phyloP scores from a whole-genome alignment of 2,797 vertebrate species.

The Malurus leucopterus region DNA sequence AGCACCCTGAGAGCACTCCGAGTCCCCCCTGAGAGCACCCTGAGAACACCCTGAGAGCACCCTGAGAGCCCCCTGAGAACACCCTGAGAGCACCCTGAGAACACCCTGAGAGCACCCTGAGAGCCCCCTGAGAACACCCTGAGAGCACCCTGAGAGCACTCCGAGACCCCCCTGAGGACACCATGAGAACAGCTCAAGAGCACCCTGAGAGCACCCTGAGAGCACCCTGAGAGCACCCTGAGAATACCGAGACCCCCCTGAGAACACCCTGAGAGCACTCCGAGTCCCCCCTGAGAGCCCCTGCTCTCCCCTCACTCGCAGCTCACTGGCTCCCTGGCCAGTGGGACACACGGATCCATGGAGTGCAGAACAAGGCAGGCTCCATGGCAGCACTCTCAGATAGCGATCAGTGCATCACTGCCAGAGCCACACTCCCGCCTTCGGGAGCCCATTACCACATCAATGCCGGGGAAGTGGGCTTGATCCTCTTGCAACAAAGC shows the following conservation, averaged over 20 bases:
- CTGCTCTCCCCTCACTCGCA: too few relatives aligned
- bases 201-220: too few relatives aligned
- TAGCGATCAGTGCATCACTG: not conserved
- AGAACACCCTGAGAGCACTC: not conserved
- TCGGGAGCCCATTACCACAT: slow-evolving; percentile 12
- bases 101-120: not conserved
- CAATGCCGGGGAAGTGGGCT: not conserved
- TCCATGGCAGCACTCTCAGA: slow-evolving; percentile 4
- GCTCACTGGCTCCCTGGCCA: not conserved
- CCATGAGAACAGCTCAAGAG: too few relatives aligned
- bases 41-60: not conserved
- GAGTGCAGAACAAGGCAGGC: not conserved
- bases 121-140: not conserved
- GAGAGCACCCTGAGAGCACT: not conserved
- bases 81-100: too few relatives aligned
- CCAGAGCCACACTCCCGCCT: not conserved
- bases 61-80: too few relatives aligned
- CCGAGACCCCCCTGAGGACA: not conserved
- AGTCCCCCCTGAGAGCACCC: too few relatives aligned
- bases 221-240: too few relatives aligned
- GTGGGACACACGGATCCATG: not conserved
- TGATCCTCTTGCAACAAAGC: slow-evolving; percentile 10
- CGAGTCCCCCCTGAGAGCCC: not conserved
- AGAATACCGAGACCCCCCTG: too few relatives aligned
- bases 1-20: not conserved